Evolutionary conservation across 2,888 invertebrate genomes (phyloP), one percentile per base, ranked within the genome.

Genomic region (Ceramica pisi): DNA sequence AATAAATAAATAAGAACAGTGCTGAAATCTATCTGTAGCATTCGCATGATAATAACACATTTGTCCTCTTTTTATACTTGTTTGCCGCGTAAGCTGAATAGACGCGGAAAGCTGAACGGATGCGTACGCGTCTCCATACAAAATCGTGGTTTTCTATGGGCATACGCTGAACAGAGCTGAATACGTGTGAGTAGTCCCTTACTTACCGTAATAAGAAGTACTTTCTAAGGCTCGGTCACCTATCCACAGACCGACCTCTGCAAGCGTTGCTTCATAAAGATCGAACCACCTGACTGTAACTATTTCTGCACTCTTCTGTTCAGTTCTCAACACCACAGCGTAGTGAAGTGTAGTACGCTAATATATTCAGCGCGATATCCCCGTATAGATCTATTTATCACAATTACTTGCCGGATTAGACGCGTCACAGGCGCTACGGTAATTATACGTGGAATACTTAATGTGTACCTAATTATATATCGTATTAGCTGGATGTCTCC

Each of bases 401-500:
- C 92, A 92, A 94, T 95, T 94, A 94, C 91, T 89, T 84, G 90
- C 87, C 85, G 92, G 92, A 93, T 94, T 93, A 94, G 89, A 86
- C 90, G 89, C 93, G 94, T 93, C 94, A 92, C 91, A 88, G 91
- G 90, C 88, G 88, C 89, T 88, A 86, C 90, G 88, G 90, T 94
- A 94, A 94, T 95, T 94, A 94, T 91, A 91, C 90, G 89, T 87
- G 88, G 92, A 92, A 94, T 94, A 94, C 90, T 93, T 93, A 93
- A 94, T 94, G 92, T 88, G 82, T 84, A 88, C 88, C 91, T 93
- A 92, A 94, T 92, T 92, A 92, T 90, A 90, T 84, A 82, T 76
- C 83, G 83, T 67, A 83, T 84, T 86, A 85, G 75, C 69, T 77
- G 73, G 60, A 80, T 78, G 74, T 84, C 82, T 77, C 70, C 56